Evolutionary conservation across 2,797 vertebrate genomes (phyloP).

Genomic region (Aulostomus chinensis): DNA sequence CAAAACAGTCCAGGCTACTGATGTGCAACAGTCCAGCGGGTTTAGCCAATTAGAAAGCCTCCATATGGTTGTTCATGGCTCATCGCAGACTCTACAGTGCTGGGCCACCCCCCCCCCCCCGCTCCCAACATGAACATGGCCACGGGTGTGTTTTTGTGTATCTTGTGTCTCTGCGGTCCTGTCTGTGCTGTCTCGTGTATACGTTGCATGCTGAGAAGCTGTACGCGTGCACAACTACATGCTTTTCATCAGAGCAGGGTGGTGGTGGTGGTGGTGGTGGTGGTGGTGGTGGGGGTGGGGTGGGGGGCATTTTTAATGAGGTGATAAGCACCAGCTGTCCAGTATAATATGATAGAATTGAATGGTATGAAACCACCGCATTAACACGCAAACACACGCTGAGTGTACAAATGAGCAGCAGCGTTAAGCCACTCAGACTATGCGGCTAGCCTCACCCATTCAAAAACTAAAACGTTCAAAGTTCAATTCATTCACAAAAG

Average conservation of each 20-base stretch:
- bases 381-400: slow-evolving; percentile 32
- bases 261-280: no score
- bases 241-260: slow-evolving; percentile 19
- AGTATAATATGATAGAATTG: slow-evolving; percentile 12
- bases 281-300: no score
- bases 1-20: slow-evolving; percentile 30
- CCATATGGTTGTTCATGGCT: slow-evolving; percentile 58
- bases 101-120: not conserved
- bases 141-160: slow-evolving; percentile 8
- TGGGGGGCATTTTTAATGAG: slow-evolving; percentile 49
- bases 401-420: slow-evolving; percentile 21
- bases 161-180: not conserved
- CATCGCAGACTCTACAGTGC: slow-evolving; percentile 34
- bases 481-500: no score
- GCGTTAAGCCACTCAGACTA: slow-evolving; percentile 9
- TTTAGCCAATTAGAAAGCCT: slow-evolving; percentile 21
- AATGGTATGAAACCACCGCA: slow-evolving; percentile 24
- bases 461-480: no score
- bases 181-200: not conserved
- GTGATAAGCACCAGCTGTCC: slow-evolving; percentile 58
- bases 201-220: slow-evolving; percentile 21
- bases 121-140: not conserved
- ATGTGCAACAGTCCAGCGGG: slow-evolving; percentile 17
- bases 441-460: no score
- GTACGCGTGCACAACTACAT: slow-evolving; percentile 15